Conservation (phyloP, 2,888 invertebrate species). For the Tenthredo livida region DNA sequence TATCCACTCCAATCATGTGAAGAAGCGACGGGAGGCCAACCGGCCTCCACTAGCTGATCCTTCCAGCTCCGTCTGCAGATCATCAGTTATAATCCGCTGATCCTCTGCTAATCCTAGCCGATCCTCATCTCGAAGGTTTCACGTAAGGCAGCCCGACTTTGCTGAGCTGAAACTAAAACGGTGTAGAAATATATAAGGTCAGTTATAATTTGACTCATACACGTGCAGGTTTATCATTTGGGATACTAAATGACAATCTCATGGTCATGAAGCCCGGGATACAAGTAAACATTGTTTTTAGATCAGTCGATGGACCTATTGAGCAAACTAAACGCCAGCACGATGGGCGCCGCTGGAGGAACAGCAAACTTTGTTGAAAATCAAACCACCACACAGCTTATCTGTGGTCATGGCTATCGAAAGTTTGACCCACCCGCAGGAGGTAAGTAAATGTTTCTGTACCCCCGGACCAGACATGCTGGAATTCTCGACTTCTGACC, state of each 20-base stretch:
- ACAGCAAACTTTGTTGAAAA: slow-evolving; percentile 61
- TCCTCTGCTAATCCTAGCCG: background rate
- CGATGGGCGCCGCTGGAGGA: slow-evolving; percentile 24
- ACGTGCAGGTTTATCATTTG: background rate
- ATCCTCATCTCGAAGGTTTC: background rate
- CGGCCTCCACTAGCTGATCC: slow-evolving; percentile 13
- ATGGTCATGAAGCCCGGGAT: background rate
- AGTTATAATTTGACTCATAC: background rate
- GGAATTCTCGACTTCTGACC: background rate
- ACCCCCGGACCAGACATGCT: background rate
- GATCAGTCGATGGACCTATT: slow-evolving; percentile 6
- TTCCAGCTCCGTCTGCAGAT: background rate
- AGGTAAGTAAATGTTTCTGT: slow-evolving; percentile 62
- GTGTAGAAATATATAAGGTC: background rate
- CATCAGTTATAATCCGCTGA: background rate
- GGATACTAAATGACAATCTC: background rate
- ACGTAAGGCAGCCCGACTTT: background rate
- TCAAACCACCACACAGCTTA: slow-evolving; percentile 64
- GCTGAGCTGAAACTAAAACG: background rate
- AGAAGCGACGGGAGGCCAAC: background rate
- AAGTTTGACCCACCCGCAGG: slow-evolving; percentile 67
- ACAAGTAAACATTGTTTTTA: background rate
- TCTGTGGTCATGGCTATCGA: slow-evolving; percentile 67
- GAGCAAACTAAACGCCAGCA: slow-evolving; percentile 23
- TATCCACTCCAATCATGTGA: slow-evolving; percentile 19